phyloP scores from a whole-genome alignment of 2,113 vertebrate species.

The Zosterops lateralis region DNA sequence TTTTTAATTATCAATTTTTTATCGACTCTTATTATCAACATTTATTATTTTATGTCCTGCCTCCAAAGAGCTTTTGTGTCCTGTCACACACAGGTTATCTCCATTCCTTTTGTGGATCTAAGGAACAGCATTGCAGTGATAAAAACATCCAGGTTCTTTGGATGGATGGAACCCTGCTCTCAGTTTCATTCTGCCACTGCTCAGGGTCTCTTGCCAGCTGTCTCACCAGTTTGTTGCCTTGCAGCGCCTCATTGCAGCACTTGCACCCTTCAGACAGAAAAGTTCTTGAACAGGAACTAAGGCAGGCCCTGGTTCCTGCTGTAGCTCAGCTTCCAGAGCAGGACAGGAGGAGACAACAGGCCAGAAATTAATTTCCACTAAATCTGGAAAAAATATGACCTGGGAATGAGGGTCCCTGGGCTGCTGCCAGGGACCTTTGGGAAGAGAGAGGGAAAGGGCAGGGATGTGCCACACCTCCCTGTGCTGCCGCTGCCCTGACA shows the following conservation, averaged over 20 bases:
- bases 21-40: too few relatives aligned
- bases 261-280: background rate
- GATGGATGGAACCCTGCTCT: background rate
- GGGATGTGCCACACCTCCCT: accelerated
- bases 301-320: background rate
- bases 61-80: background rate
- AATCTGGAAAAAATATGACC: background rate
- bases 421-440: background rate
- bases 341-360: background rate
- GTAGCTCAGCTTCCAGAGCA: background rate
- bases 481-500: background rate
- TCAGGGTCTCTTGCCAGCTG: background rate
- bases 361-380: background rate
- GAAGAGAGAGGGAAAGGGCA: background rate
- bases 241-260: background rate
- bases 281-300: background rate
- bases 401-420: background rate
- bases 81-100: background rate
- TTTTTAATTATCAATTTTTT: too few relatives aligned
- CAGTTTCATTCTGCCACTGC: background rate
- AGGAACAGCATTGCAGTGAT: background rate
- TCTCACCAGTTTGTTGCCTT: background rate
- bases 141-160: background rate
- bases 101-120: background rate
- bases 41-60: background rate